phyloP scores from a whole-genome alignment of 37 sponge, comb jelly and placozoan genomes.

The Axinella damicornis region DNA sequence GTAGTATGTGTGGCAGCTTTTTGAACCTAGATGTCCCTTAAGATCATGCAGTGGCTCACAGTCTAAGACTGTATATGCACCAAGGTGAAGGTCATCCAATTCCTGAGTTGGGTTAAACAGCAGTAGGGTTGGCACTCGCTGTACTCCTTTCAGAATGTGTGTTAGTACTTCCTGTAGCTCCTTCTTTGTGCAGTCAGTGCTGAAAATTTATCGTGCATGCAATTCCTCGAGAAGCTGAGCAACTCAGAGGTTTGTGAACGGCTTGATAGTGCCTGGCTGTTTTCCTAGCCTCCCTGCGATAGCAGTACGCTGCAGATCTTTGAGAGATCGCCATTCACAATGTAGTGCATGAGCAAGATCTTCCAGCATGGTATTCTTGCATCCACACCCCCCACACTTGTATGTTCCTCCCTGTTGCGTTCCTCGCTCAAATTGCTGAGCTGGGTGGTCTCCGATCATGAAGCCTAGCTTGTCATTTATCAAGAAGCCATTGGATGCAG shows the following conservation, averaged over 20 bases:
- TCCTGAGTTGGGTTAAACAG: not conserved
- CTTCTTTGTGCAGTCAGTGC: not conserved
- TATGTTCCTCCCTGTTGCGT: slow-evolving; percentile 47
- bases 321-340: not conserved
- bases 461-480: slow-evolving; percentile 31
- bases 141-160: not conserved
- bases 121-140: not conserved
- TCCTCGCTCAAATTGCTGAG: slow-evolving; percentile 1
- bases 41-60: slow-evolving; percentile 27
- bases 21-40: slow-evolving; percentile 3
- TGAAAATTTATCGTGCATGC: not conserved
- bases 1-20: slow-evolving; percentile 15
- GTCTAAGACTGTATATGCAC: not conserved
- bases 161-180: not conserved
- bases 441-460: slow-evolving; percentile 52
- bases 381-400: slow-evolving; percentile 36
- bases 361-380: not conserved
- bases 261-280: slow-evolving; percentile 6
- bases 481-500: slow-evolving; percentile 18
- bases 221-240: slow-evolving; percentile 4
- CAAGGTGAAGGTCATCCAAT: not conserved
- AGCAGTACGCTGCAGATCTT: slow-evolving; percentile 14
- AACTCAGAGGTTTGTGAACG: slow-evolving; percentile 15
- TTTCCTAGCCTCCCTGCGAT: slow-evolving; percentile 11
- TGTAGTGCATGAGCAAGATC: slow-evolving; percentile 44